Conservation (phyloP, 1,140 invertebrate species). For the Apis dorsata region DNA sequence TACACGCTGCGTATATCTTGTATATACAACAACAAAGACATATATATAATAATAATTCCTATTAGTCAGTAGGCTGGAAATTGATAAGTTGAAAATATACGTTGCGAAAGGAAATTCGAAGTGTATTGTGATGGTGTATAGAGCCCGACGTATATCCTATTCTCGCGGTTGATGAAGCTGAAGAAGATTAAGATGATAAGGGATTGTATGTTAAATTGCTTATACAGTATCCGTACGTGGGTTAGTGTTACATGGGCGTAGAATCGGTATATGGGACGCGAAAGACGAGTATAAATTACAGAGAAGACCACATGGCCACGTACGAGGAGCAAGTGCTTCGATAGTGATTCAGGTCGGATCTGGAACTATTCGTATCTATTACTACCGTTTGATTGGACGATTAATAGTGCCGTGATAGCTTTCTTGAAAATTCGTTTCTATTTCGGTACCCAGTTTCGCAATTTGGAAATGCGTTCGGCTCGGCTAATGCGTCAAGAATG, state of each 20-base stretch:
- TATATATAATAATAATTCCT: background rate
- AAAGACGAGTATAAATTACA: slow-evolving; percentile 47
- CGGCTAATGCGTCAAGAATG: background rate
- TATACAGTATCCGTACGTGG: slow-evolving; percentile 17
- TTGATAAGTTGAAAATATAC: background rate
- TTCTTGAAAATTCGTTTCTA: slow-evolving; percentile 35
- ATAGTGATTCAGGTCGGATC: slow-evolving; percentile 44
- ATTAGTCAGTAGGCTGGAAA: background rate
- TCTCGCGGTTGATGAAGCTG: background rate
- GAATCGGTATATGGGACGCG: slow-evolving; percentile 46
- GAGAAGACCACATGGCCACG: slow-evolving; percentile 47
- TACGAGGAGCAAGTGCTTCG: slow-evolving; percentile 36
- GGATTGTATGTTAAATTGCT: slow-evolving; percentile 27
- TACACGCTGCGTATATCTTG: background rate
- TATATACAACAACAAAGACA: background rate
- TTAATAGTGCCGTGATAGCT: slow-evolving; percentile 23
- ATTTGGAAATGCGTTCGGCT: slow-evolving; percentile 17
- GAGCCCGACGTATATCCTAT: background rate
- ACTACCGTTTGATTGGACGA: slow-evolving; percentile 39
- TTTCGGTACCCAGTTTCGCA: slow-evolving; percentile 26
- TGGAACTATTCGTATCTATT: slow-evolving; percentile 34
- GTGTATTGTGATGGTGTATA: background rate
- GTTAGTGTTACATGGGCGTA: slow-evolving; percentile 41
- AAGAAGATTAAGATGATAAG: slow-evolving; percentile 21
- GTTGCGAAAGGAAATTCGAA: background rate